A percentile compares a stretch with the other conserved stretches of the same genome.
Conservation (phyloP, 2,888 invertebrate genomes). For the Platycnemis pennipes region DNA sequence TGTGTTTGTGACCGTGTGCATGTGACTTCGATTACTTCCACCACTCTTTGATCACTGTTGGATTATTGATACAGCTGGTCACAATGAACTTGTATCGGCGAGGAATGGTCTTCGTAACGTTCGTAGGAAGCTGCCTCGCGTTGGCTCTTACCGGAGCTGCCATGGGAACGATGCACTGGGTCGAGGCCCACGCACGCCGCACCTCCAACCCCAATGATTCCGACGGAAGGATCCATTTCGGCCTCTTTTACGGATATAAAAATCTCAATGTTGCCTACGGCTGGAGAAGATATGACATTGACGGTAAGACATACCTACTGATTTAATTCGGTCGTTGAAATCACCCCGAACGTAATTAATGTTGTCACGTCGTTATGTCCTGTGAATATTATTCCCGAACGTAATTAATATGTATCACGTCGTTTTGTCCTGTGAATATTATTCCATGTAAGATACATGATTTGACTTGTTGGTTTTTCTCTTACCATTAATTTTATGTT, state of each 20-base stretch:
- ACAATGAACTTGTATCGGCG: constrained; percentile 87
- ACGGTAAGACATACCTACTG: constrained; percentile 82
- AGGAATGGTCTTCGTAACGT: constrained; percentile 90
- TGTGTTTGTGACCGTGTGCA: constrained; percentile 28
- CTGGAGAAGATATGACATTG: constrained; percentile 87
- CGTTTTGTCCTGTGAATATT: background rate
- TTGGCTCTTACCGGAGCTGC: constrained; percentile 90
- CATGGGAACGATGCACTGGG: constrained; percentile 92
- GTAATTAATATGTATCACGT: background rate
- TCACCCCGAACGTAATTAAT: background rate
- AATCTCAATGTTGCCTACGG: constrained; percentile 91
- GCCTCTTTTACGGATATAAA: constrained; percentile 92
- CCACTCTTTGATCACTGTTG: background rate
- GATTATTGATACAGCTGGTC: constrained; percentile 49
- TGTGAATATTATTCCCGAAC: background rate
- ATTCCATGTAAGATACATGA: background rate
- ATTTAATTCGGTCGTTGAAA: constrained; percentile 9
- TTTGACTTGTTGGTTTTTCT: background rate
- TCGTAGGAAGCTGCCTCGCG: constrained; percentile 88
- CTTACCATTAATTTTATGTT: background rate
- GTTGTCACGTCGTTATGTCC: background rate
- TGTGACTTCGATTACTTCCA: background rate
- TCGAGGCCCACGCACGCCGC: constrained; percentile 87
- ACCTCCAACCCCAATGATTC: constrained; percentile 85
- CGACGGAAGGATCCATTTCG: constrained; percentile 90